Evolutionary conservation across 2,888 invertebrate genomes (phyloP), one percentile per base, ranked within the genome.

Genomic region (Clanis bilineata): DNA sequence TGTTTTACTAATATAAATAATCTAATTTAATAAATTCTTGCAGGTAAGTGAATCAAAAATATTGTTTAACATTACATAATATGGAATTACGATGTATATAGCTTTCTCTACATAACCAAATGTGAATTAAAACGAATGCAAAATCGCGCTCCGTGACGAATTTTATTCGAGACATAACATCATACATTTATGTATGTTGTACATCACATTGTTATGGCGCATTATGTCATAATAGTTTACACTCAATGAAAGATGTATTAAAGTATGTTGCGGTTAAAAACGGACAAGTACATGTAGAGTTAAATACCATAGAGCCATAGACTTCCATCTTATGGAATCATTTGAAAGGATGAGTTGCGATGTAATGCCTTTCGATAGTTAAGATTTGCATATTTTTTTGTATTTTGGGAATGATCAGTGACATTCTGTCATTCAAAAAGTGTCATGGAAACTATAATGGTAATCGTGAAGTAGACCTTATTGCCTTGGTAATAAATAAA

Each of bases 31-130:
- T 60, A 47, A 44, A 22, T 7, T 32, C 57, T 44, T 64, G 56
- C 32, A 38, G 54, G 32, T 38, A 59, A 36, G 45, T 55, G 25
- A 59, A 58, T 56, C 15, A 56, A 58, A 57, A 54, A 39, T 56
- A 58, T 47, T 22, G 28, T 69, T 60, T 54, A 66, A 74, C 79
- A 78, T 84, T 83, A 79, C 72, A 72, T 74, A 82, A 85, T 61
- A 57, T 59, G n/a, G 60, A 65, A 79, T 79, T 79, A 79, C 70
- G 67, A 71, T 70, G 70, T 76, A 71, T 77, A 76, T 77, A 74
- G 82, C 86, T 89, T 87, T 88, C 87, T 85, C 86, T 84, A 69
- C 73, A 74, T 79, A 81, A 76, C 75, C 69, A 81, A 77, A 79
- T 75, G 75, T 75, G 73, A 77, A 77, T 77, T 74, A 77, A 77